These are phyloP conservation scores for Melanogrammus aeglefinus DNA, from an alignment of 2,797 vertebrate genomes.

Conservation along the genomic window DNA sequence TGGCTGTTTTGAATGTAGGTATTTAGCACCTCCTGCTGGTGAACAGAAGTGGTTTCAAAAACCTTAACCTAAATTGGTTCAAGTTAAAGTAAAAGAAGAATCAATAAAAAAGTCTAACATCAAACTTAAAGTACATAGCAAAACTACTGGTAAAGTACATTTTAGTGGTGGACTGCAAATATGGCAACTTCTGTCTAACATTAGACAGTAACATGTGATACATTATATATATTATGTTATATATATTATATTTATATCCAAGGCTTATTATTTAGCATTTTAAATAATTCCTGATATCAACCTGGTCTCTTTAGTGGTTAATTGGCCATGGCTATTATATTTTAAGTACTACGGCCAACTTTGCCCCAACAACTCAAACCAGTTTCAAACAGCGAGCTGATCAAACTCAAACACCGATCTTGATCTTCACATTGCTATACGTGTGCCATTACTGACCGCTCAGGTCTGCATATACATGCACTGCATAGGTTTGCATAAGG, in stretches of 20 bases:
- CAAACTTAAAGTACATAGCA: neutral
- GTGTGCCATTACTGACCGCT: neutral
- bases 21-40: slow-evolving; percentile 30
- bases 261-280: neutral
- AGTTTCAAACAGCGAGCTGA: neutral
- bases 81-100: neutral
- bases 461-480: neutral
- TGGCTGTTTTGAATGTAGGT: neutral
- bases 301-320: neutral
- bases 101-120: neutral
- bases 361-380: neutral
- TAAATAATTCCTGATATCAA: neutral
- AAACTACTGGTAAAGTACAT: neutral
- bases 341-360: neutral
- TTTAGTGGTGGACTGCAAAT: neutral
- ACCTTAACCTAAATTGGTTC: neutral
- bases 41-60: neutral
- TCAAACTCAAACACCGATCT: neutral
- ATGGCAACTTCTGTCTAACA: neutral
- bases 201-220: no score
- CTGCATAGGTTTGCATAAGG: neutral
- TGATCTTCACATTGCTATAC: neutral
- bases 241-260: neutral
- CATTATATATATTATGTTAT: neutral
- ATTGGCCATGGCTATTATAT: neutral